These are phyloP conservation scores for Epinotia bilunana DNA, from an alignment of 2,888 invertebrate genomes.

Conservation along the genomic window DNA sequence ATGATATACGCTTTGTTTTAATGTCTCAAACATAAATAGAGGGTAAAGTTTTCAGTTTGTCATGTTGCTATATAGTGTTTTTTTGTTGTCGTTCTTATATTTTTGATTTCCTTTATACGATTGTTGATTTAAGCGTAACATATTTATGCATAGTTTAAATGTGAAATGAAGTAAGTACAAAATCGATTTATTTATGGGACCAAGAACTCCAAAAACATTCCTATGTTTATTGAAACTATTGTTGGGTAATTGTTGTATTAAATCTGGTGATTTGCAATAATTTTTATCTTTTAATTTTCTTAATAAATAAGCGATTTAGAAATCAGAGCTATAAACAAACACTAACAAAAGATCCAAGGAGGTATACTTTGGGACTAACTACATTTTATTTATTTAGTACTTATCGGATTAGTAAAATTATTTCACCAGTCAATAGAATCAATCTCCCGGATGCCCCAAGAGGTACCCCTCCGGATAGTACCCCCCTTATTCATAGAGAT, in stretches of 20 bases:
- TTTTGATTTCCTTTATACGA: conserved; percentile 24
- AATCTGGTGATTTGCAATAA: conserved; percentile 34
- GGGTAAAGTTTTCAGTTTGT: conserved; percentile 4
- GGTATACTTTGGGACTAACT: too few relatives aligned
- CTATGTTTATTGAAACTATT: conserved; percentile 28
- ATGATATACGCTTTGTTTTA: background rate
- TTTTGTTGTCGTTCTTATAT: conserved; percentile 10
- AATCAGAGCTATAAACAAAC: background rate
- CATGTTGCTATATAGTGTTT: conserved; percentile 17
- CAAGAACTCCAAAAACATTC: conserved; percentile 42
- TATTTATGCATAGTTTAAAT: conserved; percentile 23
- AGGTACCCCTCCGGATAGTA: too few relatives aligned
- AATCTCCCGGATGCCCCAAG: too few relatives aligned
- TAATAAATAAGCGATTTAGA: background rate
- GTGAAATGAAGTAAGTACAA: conserved; percentile 33
- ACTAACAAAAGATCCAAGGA: too few relatives aligned
- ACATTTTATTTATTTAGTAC: too few relatives aligned
- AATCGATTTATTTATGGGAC: conserved; percentile 30
- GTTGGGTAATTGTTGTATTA: conserved; percentile 35
- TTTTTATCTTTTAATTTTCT: conserved; percentile 11
- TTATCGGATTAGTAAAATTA: too few relatives aligned
- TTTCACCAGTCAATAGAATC: too few relatives aligned
- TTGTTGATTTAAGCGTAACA: conserved; percentile 33
- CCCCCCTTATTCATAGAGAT: too few relatives aligned
- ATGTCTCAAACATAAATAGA: conserved; percentile 6